Evolutionary conservation across 1,140 invertebrate genomes (phyloP).

Genomic region (Drepana arcuata): DNA sequence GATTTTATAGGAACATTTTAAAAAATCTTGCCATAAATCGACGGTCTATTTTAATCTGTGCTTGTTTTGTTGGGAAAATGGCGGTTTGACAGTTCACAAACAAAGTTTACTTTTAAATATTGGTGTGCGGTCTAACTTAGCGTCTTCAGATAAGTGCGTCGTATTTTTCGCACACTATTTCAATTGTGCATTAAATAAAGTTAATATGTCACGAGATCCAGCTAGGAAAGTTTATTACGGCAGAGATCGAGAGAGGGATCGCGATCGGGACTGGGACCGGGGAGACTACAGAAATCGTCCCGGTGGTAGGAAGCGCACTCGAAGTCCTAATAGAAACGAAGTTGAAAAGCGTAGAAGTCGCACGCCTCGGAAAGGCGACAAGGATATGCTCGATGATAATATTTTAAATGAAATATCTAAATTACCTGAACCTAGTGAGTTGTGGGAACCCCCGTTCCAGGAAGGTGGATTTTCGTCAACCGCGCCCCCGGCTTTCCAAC

Average conservation of each 20-base stretch:
- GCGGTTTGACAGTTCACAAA: no score
- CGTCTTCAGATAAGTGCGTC: no score
- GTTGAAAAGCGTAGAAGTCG: slow-evolving; percentile 32
- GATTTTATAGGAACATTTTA: no score
- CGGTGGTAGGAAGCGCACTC: slow-evolving; percentile 24
- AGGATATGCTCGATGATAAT: slow-evolving; percentile 54
- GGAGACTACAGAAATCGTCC: slow-evolving; percentile 21
- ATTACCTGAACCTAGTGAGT: slow-evolving; percentile 48
- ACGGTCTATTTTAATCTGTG: no score
- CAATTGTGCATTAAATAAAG: no score
- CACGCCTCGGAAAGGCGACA: slow-evolving; percentile 39
- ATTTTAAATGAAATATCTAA: slow-evolving; percentile 56
- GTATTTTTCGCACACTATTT: no score
- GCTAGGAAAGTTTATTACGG: no score
- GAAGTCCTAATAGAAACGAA: slow-evolving; percentile 24
- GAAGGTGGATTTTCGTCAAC: slow-evolving; percentile 18
- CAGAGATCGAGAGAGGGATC: slow-evolving; percentile 11
- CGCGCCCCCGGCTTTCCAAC: background rate
- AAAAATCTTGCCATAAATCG: no score
- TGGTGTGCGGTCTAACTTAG: no score
- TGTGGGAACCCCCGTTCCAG: slow-evolving; percentile 56
- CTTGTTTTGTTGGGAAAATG: no score
- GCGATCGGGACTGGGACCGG: slow-evolving; percentile 14
- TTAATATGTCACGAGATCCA: no score
- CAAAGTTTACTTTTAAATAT: no score